A percentile compares a stretch with the other conserved stretches of the same genome.
Conservation (phyloP, 2,797 vertebrate genomes). For the Tolypeutes matacus region DNA sequence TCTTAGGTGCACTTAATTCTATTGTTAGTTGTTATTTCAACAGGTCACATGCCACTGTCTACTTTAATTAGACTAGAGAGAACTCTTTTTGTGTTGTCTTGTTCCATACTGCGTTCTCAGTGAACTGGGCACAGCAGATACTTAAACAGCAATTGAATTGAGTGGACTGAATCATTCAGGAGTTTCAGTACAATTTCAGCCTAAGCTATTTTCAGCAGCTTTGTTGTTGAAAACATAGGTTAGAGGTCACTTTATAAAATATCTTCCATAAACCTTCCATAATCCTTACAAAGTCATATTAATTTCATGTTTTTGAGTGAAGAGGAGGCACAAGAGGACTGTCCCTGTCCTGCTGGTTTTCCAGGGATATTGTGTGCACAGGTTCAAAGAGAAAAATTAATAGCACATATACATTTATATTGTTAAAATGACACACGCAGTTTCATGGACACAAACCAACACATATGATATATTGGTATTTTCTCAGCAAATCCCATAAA, state of each 20-base stretch:
- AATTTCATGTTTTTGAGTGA: slow-evolving; percentile 19
- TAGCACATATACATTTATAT: not conserved
- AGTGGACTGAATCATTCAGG: slow-evolving; percentile 40
- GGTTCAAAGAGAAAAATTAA: not conserved
- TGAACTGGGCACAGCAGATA: slow-evolving; percentile 9
- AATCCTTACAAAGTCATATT: not conserved
- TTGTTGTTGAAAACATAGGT: slow-evolving; percentile 38
- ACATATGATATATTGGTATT: not conserved
- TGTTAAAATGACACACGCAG: not conserved
- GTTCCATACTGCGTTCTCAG: slow-evolving; percentile 31
- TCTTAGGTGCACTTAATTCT: slow-evolving; percentile 15
- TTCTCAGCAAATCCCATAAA: not conserved
- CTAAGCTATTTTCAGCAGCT: not conserved
- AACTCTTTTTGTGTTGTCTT: slow-evolving; percentile 65
- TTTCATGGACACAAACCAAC: not conserved
- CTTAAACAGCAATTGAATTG: slow-evolving; percentile 47
- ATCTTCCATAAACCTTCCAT: slow-evolving; percentile 9
- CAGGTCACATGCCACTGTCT: slow-evolving; percentile 29
- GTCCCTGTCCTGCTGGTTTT: not conserved
- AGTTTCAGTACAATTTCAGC: slow-evolving; percentile 59
- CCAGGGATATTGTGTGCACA: not conserved
- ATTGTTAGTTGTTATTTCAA: slow-evolving; percentile 9
- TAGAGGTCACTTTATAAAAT: slow-evolving; percentile 32
- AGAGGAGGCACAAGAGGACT: not conserved
- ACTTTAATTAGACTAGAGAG: slow-evolving; percentile 55